Evolutionary conservation across 2,113 vertebrate species (phyloP), one percentile per base, ranked within the genome.

Genomic region (Echinops telfairi): DNA sequence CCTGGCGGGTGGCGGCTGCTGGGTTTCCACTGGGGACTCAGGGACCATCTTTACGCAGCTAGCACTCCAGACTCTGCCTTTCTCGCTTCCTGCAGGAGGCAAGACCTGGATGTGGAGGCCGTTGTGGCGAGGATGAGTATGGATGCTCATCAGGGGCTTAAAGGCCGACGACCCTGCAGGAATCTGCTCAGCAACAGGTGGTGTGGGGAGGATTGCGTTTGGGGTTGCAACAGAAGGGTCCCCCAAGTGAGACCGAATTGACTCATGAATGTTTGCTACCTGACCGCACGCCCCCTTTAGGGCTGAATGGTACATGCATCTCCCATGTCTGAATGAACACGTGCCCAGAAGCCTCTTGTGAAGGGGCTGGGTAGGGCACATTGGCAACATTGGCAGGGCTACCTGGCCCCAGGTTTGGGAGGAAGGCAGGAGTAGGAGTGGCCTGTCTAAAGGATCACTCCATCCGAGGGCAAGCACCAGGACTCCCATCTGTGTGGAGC

Each of bases 1-100:
- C 36, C 27, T 3, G 0, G 1, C 15, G 2, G 2, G 36, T 23
- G 68, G 25, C 14, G 9, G n/a, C 58, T 29, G 20, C 40, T 31
- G 9, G 0, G 25, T 8, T 3, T 11, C 1, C 36, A 0, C 3
- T 9, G 73, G 79, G 6, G 7, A 3, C 1, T 0, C 0, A 15
- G 12, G 5, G 33, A 9, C 23, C 80, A 40, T 9, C 1, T 36
- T 36, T 17, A 33, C 20, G 57, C n/a, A n/a, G 2, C n/a, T 36
- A 33, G 33, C 70, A 33, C 33, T 9, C 14, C 25, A 29, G 71
- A 6, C 33, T 7, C 33, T 36, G 17, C 8, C 6, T 36, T 73
- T 16, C 33, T 36, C 1, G 7, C 15, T 71, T 33, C 31, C 47
- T 73, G n/a, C n/a, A 29, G 68, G 68, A 19, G 12, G n/a, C 22